Base-by-base conservation (phyloP, 2,888 invertebrate species). In the Ectropis crepuscularia region DNA sequence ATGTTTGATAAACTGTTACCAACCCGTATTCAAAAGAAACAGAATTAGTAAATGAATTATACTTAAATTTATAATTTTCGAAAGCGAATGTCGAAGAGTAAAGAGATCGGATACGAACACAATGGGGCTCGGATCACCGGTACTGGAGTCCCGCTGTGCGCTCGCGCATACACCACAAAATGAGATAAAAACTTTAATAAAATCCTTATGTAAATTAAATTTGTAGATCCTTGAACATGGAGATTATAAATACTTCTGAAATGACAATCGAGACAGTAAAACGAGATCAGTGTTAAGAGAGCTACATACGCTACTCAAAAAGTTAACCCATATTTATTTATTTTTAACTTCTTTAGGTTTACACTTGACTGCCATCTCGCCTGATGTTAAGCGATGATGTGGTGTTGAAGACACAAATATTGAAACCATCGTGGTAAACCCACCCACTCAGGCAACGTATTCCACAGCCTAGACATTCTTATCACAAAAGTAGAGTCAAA, bases 131-230 rank as follows among this genome's bases (percentile, higher is more conserved):
- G 78, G 79, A 82, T 80, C 81, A 80, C 78, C 75, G 76, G 80
- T 74, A 76, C 75, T 75, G 88, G 81, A 82, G 75, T 82, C 91
- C 90, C 83, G 90, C 87, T 77, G 88, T 71, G 88, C 79, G 85
- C 78, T 73, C 65, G 82, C 84, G 87, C 87, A 84, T 82, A 77
- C 82, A 69, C 77, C 75, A 77, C 85, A 83, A 87, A 88, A 88
- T 81, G 77, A 86, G 77, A 87, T 85, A 89, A 89, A 86, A 87
- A 84, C 74, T 82, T 80, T 79, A 87, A 89, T 89, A 87, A 89
- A 88, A 89, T 84, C 81, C 85, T 82, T 87, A 90, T 86, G 87
- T 88, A 90, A 91, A 90, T 91, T 88, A 83, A 88, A 90, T 88
- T 87, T 87, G 82, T 89, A 82, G 83, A 84, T 80, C 79, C 79